These are phyloP conservation scores for Hiodon alosoides DNA, from an alignment of 2,113 vertebrate species.

Conservation along the genomic window DNA sequence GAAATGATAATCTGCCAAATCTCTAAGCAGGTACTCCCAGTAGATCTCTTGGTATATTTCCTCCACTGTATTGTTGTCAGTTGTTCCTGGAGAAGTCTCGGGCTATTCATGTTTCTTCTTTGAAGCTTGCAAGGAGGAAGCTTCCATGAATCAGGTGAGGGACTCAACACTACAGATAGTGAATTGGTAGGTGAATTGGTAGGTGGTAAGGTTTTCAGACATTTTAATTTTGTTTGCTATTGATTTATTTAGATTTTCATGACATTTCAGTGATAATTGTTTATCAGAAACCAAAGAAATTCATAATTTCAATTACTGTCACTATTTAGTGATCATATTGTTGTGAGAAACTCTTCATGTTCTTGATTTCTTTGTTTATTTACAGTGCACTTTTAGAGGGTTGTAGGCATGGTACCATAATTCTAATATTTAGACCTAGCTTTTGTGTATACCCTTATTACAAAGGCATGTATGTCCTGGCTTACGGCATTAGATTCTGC, in stretches of 20 bases:
- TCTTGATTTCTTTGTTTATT: too few species aligned
- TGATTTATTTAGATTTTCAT: neutral
- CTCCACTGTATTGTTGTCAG: conserved; percentile 3
- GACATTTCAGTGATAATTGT: too few species aligned
- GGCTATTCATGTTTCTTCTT: neutral
- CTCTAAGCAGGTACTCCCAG: conserved; percentile 15
- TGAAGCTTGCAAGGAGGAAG: neutral
- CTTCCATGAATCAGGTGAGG: conserved; percentile 1
- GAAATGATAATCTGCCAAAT: neutral
- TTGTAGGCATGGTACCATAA: too few species aligned
- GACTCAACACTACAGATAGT: neutral
- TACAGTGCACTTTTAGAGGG: too few species aligned
- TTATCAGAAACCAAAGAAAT: too few species aligned
- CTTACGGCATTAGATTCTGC: neutral
- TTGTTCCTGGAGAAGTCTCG: conserved; percentile 1
- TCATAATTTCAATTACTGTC: too few species aligned
- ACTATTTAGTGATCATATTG: too few species aligned
- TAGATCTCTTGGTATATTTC: neutral
- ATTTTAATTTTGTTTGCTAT: neutral
- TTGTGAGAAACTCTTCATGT: too few species aligned
- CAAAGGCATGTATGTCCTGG: too few species aligned
- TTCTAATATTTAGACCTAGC: too few species aligned
- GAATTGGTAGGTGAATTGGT: neutral
- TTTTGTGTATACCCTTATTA: too few species aligned
- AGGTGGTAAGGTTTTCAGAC: neutral